Percentiles rank a stretch among this genome's conserved stretches.
These are phyloP conservation scores for Isaurus tuberculatus DNA, from an alignment of 92 coral and sea anemone species.

Conservation along the genomic window DNA sequence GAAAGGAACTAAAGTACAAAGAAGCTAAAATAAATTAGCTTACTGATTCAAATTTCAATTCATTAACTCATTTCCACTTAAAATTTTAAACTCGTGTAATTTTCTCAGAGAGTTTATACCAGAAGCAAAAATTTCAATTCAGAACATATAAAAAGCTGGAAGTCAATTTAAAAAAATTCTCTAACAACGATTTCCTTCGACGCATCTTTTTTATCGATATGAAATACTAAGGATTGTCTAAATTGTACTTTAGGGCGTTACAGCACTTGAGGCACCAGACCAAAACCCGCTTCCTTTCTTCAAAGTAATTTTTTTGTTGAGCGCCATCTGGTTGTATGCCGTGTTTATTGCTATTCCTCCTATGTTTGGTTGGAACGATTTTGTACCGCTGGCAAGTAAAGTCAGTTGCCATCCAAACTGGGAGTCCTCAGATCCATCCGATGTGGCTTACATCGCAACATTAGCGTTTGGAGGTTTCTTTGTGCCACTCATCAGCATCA, in stretches of 20 bases:
- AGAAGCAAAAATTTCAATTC: too few species aligned
- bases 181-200: too few species aligned
- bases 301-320: not conserved
- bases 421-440: conserved; percentile 35
- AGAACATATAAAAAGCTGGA: too few species aligned
- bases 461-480: conserved; percentile 55
- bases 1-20: too few species aligned
- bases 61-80: too few species aligned
- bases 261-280: not conserved
- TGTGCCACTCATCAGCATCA: conserved; percentile 48
- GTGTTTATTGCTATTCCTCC: conserved; percentile 51
- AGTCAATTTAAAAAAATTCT: too few species aligned
- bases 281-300: not conserved
- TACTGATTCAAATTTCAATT: too few species aligned
- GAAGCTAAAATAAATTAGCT: too few species aligned
- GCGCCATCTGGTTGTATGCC: conserved; percentile 17
- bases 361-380: conserved; percentile 65
- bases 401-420: conserved; percentile 72
- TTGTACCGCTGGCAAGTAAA: conserved; percentile 51
- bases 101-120: too few species aligned
- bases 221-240: not conserved
- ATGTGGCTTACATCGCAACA: conserved; percentile 46
- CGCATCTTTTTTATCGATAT: too few species aligned
- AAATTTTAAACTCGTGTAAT: too few species aligned
- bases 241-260: conserved; percentile 20